Base-by-base conservation (phyloP, 2,113 vertebrate genomes). In the Tupaia tana region DNA sequence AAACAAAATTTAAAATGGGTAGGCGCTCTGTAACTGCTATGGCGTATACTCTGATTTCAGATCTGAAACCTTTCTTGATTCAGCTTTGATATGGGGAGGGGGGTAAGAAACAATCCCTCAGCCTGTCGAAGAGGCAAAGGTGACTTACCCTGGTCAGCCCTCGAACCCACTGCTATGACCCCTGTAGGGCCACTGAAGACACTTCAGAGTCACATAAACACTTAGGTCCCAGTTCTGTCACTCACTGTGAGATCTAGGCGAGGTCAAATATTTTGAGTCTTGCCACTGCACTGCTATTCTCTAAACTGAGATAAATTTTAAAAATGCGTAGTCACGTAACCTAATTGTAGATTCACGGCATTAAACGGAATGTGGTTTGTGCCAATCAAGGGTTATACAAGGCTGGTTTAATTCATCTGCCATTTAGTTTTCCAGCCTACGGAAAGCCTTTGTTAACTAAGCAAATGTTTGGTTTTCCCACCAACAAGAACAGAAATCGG, bases 381-480 rank as follows among this genome's bases (percentile, higher is more conserved):
- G 78, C 63, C 75, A 93, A 73, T 7, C 67, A 58, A 84, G 66
- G 71, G 43, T 66, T 77, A 83, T 52, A 75, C 7, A 70, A 90
- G 25, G 12, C 43, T 73, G 67, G 5, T 43, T 92, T 90, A 87
- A 84, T 75, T 87, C 20, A 71, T 84, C 75, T 93, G 56, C 89
- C 85, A 63, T 69, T 97, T 90, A 80, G 4, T 88, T 73, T 94
- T 63, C 74, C 34, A 43, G 69, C 52, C 58, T 80, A 43, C 22
- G 63, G 52, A 88, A 96, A 93, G 22, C 31, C 73, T 63, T 34
- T 70, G 54, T 54, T 91, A 86, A 43, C 82, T 66, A 83, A 90
- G 71, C 52, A 67, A 58, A 92, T 19, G 16, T 77, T 71, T 59
- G 13, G 8, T 67, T 95, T 86, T 56, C 93, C 66, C 84, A 91